A percentile compares a stretch with the other conserved stretches of the same genome.
Conservation (phyloP, 2,797 vertebrate species). For the Danio jaintianensis region DNA sequence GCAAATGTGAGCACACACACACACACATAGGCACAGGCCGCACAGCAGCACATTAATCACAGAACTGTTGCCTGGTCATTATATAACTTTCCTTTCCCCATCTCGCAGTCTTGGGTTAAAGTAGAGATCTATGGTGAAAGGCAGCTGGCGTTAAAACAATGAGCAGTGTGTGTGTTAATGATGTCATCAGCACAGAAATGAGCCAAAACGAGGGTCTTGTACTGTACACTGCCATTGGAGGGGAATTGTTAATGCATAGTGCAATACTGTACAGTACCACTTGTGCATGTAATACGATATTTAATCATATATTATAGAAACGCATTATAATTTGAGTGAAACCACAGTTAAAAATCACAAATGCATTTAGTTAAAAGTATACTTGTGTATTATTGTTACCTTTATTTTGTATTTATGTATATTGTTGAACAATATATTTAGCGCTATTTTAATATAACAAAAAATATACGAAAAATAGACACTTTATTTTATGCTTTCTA, state of each 20-base stretch:
- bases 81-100: constrained; percentile 54
- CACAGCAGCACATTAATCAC: constrained; percentile 76
- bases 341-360: neutral
- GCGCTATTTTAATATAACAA: too few species aligned
- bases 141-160: constrained; percentile 34
- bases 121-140: constrained; percentile 13
- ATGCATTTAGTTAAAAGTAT: neutral
- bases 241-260: neutral
- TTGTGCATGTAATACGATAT: neutral
- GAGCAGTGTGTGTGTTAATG: constrained; percentile 5
- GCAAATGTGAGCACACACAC: constrained; percentile 28
- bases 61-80: constrained; percentile 63
- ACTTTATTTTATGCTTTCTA: too few species aligned
- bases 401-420: too few species aligned
- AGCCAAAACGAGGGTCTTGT: neutral
- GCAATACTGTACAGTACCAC: too few species aligned
- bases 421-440: too few species aligned
- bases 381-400: too few species aligned
- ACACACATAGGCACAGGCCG: constrained; percentile 55
- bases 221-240: neutral
- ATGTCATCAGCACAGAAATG: constrained; percentile 2
- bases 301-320: neutral
- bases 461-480: too few species aligned
- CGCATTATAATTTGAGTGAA: neutral
- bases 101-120: constrained; percentile 10